Evolutionary conservation across 2,888 invertebrate species (phyloP).

Genomic region (Cistogaster globosa): DNA sequence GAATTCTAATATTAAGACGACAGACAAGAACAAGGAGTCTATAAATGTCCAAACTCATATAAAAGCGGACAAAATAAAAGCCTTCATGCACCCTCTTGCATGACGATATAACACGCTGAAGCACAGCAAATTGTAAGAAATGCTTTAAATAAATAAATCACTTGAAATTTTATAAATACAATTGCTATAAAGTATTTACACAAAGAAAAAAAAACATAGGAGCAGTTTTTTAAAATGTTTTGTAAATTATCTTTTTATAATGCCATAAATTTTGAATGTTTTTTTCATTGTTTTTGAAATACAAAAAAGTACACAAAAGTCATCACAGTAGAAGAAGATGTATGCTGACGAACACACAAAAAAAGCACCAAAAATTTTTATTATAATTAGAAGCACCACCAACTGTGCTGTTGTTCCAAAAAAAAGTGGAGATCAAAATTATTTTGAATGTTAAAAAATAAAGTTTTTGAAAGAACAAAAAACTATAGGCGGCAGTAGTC

Average conservation of each 20-base stretch:
- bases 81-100: neutral
- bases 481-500: slow-evolving; percentile 59
- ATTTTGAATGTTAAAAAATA: slow-evolving; percentile 8
- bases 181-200: slow-evolving; percentile 21
- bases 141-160: slow-evolving; percentile 28
- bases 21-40: slow-evolving; percentile 23
- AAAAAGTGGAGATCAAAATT: slow-evolving; percentile 41
- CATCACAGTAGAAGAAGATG: slow-evolving; percentile 42
- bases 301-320: slow-evolving; percentile 38
- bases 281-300: slow-evolving; percentile 9
- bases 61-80: slow-evolving; percentile 46
- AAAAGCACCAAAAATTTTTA: slow-evolving; percentile 19
- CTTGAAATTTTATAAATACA: slow-evolving; percentile 31
- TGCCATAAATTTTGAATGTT: slow-evolving; percentile 54
- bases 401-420: slow-evolving; percentile 64
- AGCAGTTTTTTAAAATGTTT: slow-evolving; percentile 40
- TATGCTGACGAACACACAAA: slow-evolving; percentile 20
- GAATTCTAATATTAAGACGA: slow-evolving; percentile 29
- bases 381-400: slow-evolving; percentile 64
- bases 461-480: slow-evolving; percentile 23
- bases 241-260: slow-evolving; percentile 56
- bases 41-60: slow-evolving; percentile 9
- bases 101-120: neutral
- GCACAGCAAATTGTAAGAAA: slow-evolving; percentile 19
- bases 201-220: slow-evolving; percentile 2